Conservation (phyloP, 2,797 vertebrate species). For the Agapornis canus region DNA sequence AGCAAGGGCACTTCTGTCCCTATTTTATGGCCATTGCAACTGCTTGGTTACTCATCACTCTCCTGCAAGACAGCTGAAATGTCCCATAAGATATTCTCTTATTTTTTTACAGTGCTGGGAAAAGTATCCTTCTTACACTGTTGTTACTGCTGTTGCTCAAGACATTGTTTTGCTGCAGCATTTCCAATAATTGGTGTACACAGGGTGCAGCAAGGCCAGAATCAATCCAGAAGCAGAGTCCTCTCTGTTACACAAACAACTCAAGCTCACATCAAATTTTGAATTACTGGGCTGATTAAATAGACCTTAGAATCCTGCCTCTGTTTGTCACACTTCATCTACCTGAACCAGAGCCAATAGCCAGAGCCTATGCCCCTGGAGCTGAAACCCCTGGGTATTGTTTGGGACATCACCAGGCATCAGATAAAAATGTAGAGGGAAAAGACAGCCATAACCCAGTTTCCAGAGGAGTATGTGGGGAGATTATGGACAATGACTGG, state of each 20-base stretch:
- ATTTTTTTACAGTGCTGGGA: not conserved
- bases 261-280: not conserved
- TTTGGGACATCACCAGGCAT: not conserved
- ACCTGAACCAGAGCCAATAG: not conserved
- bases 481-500: not conserved
- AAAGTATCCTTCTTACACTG: rapidly evolving
- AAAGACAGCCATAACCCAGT: not conserved
- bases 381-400: not conserved
- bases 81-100: not conserved
- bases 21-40: not conserved
- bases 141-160: not conserved
- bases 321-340: not conserved
- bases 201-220: not conserved
- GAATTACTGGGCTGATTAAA: not conserved
- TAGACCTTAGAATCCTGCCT: not conserved
- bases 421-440: not conserved
- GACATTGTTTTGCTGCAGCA: not conserved
- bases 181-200: not conserved
- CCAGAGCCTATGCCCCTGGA: rapidly evolving
- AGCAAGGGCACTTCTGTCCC: not conserved
- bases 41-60: not conserved
- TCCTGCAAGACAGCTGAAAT: not conserved
- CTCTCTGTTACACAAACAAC: not conserved
- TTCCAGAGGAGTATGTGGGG: not conserved
- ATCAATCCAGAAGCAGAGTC: not conserved